phyloP scores from a whole-genome alignment of 2,797 vertebrate species.

The Staurois parvus region DNA sequence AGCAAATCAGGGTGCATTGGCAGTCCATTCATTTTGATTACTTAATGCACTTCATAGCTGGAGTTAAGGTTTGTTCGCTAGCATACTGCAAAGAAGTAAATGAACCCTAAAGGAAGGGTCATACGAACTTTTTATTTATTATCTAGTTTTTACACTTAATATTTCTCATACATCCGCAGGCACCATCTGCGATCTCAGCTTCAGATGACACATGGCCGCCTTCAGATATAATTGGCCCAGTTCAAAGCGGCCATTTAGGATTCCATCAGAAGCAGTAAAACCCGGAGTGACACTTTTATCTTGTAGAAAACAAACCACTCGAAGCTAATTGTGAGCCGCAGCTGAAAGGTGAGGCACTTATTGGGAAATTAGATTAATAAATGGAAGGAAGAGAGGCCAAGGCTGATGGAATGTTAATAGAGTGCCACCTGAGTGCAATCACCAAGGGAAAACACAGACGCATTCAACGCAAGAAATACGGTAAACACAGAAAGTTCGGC shows the following conservation, averaged over 20 bases:
- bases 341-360: not conserved
- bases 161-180: too few relatives aligned
- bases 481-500: too few relatives aligned
- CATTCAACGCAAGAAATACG: not conserved
- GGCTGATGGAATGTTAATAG: not conserved
- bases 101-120: too few relatives aligned
- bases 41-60: too few relatives aligned
- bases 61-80: too few relatives aligned
- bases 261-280: not conserved
- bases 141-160: too few relatives aligned
- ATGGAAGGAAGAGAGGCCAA: not conserved
- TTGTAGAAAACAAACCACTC: slow-evolving; percentile 33
- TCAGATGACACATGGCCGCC: not conserved
- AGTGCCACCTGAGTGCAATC: not conserved
- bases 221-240: not conserved
- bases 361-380: not conserved
- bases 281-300: not conserved
- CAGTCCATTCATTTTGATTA: too few relatives aligned
- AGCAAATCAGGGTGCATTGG: too few relatives aligned
- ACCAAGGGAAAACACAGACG: not conserved
- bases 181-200: not conserved
- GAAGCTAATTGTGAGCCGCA: slow-evolving; percentile 14
- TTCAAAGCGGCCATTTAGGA: not conserved
- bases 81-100: too few relatives aligned
- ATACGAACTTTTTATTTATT: too few relatives aligned